Evolutionary conservation across 2,888 invertebrate genomes (phyloP).

Genomic region (Microctonus hyperodae): DNA sequence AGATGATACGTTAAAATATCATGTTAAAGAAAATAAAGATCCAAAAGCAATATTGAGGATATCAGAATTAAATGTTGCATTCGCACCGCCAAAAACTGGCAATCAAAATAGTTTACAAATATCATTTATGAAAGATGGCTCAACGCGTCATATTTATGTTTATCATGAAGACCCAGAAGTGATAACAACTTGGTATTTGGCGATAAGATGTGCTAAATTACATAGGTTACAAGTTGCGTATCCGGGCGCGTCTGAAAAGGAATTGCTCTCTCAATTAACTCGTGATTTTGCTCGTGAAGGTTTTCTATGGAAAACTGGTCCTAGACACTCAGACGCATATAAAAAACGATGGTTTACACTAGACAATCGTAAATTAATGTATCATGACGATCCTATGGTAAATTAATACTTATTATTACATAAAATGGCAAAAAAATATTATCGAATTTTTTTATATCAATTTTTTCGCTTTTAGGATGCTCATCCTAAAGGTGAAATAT

Average conservation of each 20-base stretch:
- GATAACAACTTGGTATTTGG: constrained; percentile 86
- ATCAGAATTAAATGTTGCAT: constrained; percentile 84
- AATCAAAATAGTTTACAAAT: constrained; percentile 84
- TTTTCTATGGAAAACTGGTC: constrained; percentile 90
- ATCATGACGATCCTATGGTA: constrained; percentile 83
- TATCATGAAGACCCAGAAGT: constrained; percentile 87
- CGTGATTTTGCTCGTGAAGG: constrained; percentile 87
- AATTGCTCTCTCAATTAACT: constrained; percentile 76
- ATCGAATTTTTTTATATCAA: constrained; percentile 12
- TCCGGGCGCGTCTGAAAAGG: constrained; percentile 77
- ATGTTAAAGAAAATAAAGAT: constrained; percentile 74
- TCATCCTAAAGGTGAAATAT: constrained; percentile 90
- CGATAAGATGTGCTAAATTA: constrained; percentile 84
- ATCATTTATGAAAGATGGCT: constrained; percentile 84
- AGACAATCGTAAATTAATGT: constrained; percentile 91
- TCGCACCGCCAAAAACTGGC: constrained; percentile 83
- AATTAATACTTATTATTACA: constrained; percentile 36
- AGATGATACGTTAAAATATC: constrained; percentile 82
- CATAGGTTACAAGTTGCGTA: constrained; percentile 85
- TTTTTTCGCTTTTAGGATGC: constrained; percentile 68
- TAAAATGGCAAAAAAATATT: not conserved
- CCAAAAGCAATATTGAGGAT: constrained; percentile 83
- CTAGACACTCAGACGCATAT: constrained; percentile 80
- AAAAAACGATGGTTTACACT: constrained; percentile 89
- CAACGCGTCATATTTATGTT: constrained; percentile 86